These are phyloP conservation scores for Hestina assimilis DNA, from an alignment of 1,140 invertebrate genomes.

Conservation along the genomic window DNA sequence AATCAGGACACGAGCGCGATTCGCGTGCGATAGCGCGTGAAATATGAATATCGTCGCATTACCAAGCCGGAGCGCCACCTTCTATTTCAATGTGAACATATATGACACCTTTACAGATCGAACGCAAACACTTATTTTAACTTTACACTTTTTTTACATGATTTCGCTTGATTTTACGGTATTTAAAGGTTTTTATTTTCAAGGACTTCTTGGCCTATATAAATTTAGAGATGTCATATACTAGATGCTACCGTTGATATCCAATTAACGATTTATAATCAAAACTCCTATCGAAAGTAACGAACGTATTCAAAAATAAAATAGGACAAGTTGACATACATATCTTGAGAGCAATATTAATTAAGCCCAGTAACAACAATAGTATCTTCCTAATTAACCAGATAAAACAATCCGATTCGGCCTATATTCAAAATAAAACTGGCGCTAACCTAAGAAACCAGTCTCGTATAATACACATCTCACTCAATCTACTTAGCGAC, in stretches of 20 bases:
- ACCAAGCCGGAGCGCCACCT: constrained; percentile 27
- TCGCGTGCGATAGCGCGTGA: constrained; percentile 48
- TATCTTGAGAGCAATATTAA: constrained; percentile 19
- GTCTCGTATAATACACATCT: constrained; percentile 56
- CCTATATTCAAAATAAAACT: constrained; percentile 44
- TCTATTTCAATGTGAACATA: constrained; percentile 27
- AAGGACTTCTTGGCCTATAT: not conserved
- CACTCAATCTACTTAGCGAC: constrained; percentile 66
- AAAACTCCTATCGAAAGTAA: too few relatives aligned
- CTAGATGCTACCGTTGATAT: not conserved
- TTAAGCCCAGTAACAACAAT: constrained; percentile 30
- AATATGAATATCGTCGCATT: constrained; percentile 61
- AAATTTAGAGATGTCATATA: not conserved
- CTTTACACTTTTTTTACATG: not conserved
- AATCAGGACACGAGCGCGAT: constrained; percentile 59
- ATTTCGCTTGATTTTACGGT: not conserved
- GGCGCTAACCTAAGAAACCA: constrained; percentile 51
- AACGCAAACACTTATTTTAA: constrained; percentile 5
- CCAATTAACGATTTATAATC: too few relatives aligned
- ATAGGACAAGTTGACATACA: constrained; percentile 2
- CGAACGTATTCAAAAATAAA: constrained; percentile 14
- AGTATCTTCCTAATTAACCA: constrained; percentile 28
- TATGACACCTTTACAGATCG: constrained; percentile 30
- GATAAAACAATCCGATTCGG: constrained; percentile 32
- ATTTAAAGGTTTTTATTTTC: too few relatives aligned